A percentile compares a stretch with the other conserved stretches of the same genome.
Conservation (phyloP, 2,797 vertebrate genomes). For the Falco berigora region DNA sequence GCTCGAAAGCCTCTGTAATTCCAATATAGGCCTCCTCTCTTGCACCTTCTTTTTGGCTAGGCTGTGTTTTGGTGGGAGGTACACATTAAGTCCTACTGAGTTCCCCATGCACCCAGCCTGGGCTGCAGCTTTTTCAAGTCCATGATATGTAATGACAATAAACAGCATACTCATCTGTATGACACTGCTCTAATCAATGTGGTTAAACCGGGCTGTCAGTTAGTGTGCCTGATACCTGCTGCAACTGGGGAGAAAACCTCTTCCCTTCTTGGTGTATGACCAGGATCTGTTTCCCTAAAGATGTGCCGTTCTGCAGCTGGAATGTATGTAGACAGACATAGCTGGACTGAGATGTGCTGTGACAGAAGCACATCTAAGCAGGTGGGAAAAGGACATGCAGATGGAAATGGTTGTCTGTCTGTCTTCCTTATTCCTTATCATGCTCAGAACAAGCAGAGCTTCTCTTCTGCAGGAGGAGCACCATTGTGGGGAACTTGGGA, state of each 20-base stretch:
- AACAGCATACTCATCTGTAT: background rate
- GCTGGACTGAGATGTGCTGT: background rate
- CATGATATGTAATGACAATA: background rate
- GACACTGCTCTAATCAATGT: background rate
- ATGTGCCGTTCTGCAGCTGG: background rate
- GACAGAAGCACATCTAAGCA: background rate
- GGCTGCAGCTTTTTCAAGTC: background rate
- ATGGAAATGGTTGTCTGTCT: background rate
- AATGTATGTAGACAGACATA: background rate
- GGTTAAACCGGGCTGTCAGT: background rate
- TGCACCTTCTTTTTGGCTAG: background rate
- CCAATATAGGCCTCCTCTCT: background rate
- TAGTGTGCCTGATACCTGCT: background rate
- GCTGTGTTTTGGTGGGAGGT: background rate
- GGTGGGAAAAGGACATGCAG: background rate
- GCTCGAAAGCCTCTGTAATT: background rate
- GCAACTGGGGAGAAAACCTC: background rate
- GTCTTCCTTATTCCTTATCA: background rate
- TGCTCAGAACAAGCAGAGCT: background rate
- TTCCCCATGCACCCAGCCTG: background rate
- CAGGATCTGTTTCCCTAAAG: background rate
- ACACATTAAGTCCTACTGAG: background rate
- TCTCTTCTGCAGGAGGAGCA: background rate
- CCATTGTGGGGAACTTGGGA: fast-evolving
- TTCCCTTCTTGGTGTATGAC: background rate